Percentiles rank a stretch among this genome's conserved stretches.
Conservation (phyloP, 2,113 vertebrate genomes). For the Paradoxurus hermaphroditus region DNA sequence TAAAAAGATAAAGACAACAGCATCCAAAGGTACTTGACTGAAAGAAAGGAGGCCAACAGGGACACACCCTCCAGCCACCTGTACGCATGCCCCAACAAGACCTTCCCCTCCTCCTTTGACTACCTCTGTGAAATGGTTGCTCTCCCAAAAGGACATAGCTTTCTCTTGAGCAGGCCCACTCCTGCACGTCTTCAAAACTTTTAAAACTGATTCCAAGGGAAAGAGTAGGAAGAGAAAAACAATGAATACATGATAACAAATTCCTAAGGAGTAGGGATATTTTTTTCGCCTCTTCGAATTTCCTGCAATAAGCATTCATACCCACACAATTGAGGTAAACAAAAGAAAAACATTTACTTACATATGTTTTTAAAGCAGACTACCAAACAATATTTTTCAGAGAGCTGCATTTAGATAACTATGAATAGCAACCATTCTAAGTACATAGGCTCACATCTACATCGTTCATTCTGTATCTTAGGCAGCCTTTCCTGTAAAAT, state of each 20-base stretch:
- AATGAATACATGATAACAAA: neutral
- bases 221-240: neutral
- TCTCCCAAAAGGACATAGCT: neutral
- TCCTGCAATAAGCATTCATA: neutral
- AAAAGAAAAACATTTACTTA: neutral
- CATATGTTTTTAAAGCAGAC: neutral
- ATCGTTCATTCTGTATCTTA: neutral
- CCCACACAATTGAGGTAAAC: neutral
- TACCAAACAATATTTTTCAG: neutral
- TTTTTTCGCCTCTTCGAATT: neutral
- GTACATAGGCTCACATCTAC: neutral
- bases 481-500: neutral
- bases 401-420: neutral
- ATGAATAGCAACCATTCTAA: neutral
- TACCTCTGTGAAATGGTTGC: neutral
- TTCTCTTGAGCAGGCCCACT: neutral
- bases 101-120: neutral
- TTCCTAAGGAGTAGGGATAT: neutral
- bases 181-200: neutral
- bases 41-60: neutral
- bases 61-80: neutral
- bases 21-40: neutral
- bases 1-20: neutral
- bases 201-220: neutral
- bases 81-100: neutral